phyloP scores from a whole-genome alignment of 2,888 invertebrate genomes.

The Petrophora chlorosata region DNA sequence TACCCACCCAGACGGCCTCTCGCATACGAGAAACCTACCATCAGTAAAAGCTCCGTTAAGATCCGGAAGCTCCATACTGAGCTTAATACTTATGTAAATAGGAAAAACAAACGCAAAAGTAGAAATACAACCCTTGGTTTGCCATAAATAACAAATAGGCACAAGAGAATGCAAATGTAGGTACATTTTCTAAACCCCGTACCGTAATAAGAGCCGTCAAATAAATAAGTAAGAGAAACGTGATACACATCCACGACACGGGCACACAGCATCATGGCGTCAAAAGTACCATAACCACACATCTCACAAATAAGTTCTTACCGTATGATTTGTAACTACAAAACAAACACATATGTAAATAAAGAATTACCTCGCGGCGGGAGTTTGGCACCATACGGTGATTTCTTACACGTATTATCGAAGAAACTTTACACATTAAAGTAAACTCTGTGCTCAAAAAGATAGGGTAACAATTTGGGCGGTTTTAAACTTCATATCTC shows the following conservation, averaged over 20 bases:
- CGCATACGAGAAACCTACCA: no score
- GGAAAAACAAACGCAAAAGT: neutral
- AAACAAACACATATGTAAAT: slow-evolving; percentile 76
- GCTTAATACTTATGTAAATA: neutral
- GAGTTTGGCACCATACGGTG: slow-evolving; percentile 64
- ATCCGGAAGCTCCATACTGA: neutral
- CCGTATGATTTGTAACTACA: slow-evolving; percentile 67
- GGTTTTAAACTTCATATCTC: slow-evolving; percentile 31
- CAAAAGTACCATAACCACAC: slow-evolving; percentile 38
- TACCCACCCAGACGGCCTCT: no score
- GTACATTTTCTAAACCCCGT: no score
- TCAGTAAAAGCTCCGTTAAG: no score
- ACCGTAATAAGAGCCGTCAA: no score
- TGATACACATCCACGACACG: no score
- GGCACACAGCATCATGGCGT: slow-evolving; percentile 35
- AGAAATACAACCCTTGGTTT: no score
- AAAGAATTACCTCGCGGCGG: slow-evolving; percentile 68
- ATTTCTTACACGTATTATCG: slow-evolving; percentile 37
- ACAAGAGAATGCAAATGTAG: no score
- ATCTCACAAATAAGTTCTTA: slow-evolving; percentile 27
- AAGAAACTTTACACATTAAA: neutral
- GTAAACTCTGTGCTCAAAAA: neutral
- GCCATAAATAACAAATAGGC: no score
- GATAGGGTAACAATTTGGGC: slow-evolving; percentile 41
- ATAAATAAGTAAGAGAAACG: no score